These are phyloP conservation scores for Cossypha dichroa DNA, from an alignment of 2,797 vertebrate genomes.

Conservation along the genomic window DNA sequence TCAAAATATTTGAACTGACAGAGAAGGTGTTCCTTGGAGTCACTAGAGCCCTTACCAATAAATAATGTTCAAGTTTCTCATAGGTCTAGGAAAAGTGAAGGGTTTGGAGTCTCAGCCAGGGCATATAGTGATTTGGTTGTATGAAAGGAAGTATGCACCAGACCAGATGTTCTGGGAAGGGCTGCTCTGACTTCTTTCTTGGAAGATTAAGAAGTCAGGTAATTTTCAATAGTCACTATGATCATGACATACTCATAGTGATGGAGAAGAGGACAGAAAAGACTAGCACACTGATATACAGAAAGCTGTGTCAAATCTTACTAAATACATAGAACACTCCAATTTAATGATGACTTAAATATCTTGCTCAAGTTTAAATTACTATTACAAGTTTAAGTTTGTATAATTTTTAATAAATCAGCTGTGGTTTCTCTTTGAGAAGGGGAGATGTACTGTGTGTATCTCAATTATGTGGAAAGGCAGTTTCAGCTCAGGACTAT, in stretches of 20 bases:
- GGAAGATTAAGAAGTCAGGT: not conserved
- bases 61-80: not conserved
- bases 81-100: not conserved
- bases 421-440: not conserved
- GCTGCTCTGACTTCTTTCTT: not conserved
- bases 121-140: not conserved
- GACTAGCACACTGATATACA: not conserved
- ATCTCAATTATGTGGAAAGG: not conserved
- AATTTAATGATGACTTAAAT: not conserved
- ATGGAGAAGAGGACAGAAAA: not conserved
- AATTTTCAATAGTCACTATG: not conserved
- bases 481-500: not conserved
- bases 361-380: not conserved
- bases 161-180: not conserved
- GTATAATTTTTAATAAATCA: not conserved
- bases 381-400: not conserved
- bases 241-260: not conserved
- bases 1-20: not conserved
- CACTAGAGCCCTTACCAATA: not conserved
- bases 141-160: not conserved
- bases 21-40: not conserved
- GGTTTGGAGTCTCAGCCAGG: not conserved
- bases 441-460: fast-evolving
- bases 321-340: not conserved
- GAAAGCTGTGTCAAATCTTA: not conserved